A percentile compares a stretch with the other conserved stretches of the same genome.
These are phyloP conservation scores for Carassius gibelio DNA, from an alignment of 2,113 vertebrate species.

Conservation along the genomic window DNA sequence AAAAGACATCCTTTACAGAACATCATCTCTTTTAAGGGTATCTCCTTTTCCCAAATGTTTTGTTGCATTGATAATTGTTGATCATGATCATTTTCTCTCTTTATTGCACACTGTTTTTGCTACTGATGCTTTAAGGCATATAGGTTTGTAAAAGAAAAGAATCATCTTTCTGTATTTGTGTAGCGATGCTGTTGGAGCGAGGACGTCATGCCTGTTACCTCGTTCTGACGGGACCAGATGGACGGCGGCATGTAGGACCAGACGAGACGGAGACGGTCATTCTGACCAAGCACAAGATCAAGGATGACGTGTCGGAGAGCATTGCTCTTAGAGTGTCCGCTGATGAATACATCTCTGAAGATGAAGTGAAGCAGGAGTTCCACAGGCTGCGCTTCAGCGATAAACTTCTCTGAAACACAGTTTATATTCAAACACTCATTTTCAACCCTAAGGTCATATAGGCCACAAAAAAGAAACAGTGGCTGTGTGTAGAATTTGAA, in stretches of 20 bases:
- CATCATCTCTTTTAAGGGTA: slow-evolving; percentile 81
- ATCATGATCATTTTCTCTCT: no score
- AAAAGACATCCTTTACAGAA: slow-evolving; percentile 74
- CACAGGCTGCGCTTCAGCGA: slow-evolving; percentile 84
- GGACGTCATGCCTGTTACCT: slow-evolving; percentile 89
- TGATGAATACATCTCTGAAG: neutral
- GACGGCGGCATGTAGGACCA: slow-evolving; percentile 35
- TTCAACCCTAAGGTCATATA: neutral
- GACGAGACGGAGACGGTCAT: slow-evolving; percentile 64
- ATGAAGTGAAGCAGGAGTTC: slow-evolving; percentile 81
- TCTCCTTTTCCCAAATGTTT: neutral
- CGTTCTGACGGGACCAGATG: slow-evolving; percentile 76
- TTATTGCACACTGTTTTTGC: neutral
- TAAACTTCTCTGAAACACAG: neutral
- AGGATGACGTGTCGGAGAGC: slow-evolving; percentile 75
- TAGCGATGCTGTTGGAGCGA: slow-evolving; percentile 83
- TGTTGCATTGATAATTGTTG: no score
- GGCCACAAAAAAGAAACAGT: neutral
- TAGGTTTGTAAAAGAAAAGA: neutral
- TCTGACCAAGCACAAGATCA: slow-evolving; percentile 86
- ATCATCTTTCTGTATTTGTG: slow-evolving; percentile 29
- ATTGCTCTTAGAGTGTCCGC: slow-evolving; percentile 64
- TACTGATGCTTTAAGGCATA: neutral
- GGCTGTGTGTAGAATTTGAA: neutral
- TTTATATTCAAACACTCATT: neutral